phyloP scores from a whole-genome alignment of 1,140 invertebrate species.

The Plectrocnemia conspersa region DNA sequence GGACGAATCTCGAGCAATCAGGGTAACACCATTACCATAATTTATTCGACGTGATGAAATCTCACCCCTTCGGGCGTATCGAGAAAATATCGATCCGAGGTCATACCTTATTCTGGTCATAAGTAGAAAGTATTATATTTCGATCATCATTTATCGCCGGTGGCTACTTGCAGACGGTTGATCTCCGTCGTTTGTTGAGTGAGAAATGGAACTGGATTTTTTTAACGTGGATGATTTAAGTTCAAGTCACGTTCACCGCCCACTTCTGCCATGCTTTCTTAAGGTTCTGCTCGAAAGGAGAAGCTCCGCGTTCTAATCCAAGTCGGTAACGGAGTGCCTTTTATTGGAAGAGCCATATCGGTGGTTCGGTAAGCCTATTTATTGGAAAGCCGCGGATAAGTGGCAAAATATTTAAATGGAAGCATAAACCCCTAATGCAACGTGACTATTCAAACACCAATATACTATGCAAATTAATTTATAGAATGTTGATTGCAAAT shows the following conservation, averaged over 20 bases:
- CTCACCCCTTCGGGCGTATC: too few species aligned
- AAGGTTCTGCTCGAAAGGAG: conserved; percentile 2
- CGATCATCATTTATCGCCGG: conserved; percentile 18
- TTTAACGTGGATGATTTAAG: conserved; percentile 15
- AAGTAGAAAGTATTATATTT: too few species aligned
- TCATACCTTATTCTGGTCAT: too few species aligned
- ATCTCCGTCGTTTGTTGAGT: conserved; percentile 21
- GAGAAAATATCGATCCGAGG: too few species aligned
- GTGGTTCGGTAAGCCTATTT: conserved; percentile 9
- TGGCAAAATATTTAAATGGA: too few species aligned
- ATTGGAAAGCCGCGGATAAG: conserved; percentile 3
- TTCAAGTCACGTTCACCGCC: conserved; percentile 22
- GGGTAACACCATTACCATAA: conserved; percentile 8
- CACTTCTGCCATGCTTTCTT: not conserved
- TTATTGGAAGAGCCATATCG: conserved; percentile 15
- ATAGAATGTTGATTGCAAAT: too few species aligned
- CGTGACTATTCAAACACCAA: too few species aligned
- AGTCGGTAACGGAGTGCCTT: conserved; percentile 7
- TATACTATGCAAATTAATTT: too few species aligned
- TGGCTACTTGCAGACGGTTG: conserved; percentile 6
- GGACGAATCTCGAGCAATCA: conserved; percentile 20
- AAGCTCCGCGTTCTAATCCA: conserved; percentile 19
- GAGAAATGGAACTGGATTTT: conserved; percentile 12
- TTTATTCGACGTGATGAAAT: conserved; percentile 8
- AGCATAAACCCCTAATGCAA: too few species aligned